These are phyloP conservation scores for Peromyscus polionotus DNA, from an alignment of 2,113 vertebrate genomes.

Conservation along the genomic window DNA sequence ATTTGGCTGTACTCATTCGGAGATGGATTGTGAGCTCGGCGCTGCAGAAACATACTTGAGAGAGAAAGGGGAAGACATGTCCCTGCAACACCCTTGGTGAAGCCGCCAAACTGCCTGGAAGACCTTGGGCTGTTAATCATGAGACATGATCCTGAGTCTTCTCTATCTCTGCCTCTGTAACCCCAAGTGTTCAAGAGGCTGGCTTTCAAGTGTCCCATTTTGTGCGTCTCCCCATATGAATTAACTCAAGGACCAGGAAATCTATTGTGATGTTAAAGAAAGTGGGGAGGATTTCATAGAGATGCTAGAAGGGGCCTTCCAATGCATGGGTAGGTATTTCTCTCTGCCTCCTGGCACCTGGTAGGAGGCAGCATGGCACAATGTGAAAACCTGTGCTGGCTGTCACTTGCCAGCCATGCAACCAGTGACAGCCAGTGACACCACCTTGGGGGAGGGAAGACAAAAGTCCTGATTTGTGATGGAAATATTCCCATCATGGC, in stretches of 20 bases:
- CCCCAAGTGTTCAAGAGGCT: background rate
- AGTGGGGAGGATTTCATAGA: background rate
- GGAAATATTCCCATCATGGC: background rate
- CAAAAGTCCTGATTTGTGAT: constrained; percentile 13
- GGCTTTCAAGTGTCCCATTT: background rate
- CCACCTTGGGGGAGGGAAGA: background rate
- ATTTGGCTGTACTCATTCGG: background rate
- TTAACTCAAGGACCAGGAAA: background rate
- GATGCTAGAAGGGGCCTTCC: background rate
- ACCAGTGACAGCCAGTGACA: background rate
- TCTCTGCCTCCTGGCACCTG: background rate
- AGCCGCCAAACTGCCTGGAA: background rate
- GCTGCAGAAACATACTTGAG: background rate
- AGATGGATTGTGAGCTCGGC: background rate
- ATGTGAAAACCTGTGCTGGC: background rate
- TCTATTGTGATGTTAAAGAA: background rate
- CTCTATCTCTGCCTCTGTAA: background rate
- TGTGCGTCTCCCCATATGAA: background rate
- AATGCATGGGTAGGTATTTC: background rate
- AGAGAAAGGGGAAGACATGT: background rate
- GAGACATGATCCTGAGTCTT: background rate
- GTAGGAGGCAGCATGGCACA: background rate
- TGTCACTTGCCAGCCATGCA: background rate
- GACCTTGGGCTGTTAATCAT: background rate
- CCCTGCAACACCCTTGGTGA: background rate